Base-by-base conservation (phyloP, 2,888 invertebrate species). In the Nysson spinosus region DNA sequence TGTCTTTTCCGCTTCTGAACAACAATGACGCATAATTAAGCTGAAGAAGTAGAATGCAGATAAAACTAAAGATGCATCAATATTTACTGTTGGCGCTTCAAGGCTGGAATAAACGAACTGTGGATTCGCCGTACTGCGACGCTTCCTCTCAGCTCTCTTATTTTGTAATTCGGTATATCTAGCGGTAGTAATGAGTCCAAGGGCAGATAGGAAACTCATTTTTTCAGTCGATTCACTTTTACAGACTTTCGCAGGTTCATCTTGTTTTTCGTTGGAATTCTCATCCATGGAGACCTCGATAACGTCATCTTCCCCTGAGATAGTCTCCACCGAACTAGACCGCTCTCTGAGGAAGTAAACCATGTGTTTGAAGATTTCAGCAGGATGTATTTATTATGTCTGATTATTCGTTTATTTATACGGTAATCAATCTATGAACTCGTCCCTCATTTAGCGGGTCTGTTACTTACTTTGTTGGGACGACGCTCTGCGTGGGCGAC, bases 121-220 rank as follows among this genome's bases (percentile, higher is more conserved):
- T 1, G 89, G 89, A 81, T 89, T 90, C 1, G 90, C 89, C 4
- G 90, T 90, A 60, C 90, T 90, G 30, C 90, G 83, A 22, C 90
- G 83, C 72, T 90, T 90, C 28, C 90, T 83, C 76, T 90, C 90
- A 6, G 88, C 88, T 47, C 89, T 83, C 65, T 87, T 88, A 62
- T 89, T 89, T 72, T 89, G 89, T 78, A 90, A 85, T 75, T 90
- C 90, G 30, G 86, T 85, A 65, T 84, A 88, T 11, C 86, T 85
- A 28, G 87, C 87, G 26, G 87, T 88, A 4, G 90, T 90, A 42
- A 88, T 89, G 43, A 90, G 82, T 17, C 88, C 88, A 50, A 90
- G 88, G 56, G 84, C 84, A 17, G 75, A 84, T 26, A 90, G 79
- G 65, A 89, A 90, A 44, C 85, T 85, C 4, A 84, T 47, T 75